Percentiles rank a stretch among this genome's conserved stretches.
These are phyloP conservation scores for Miltochrista miniata DNA, from an alignment of 2,888 invertebrate genomes.

Conservation along the genomic window DNA sequence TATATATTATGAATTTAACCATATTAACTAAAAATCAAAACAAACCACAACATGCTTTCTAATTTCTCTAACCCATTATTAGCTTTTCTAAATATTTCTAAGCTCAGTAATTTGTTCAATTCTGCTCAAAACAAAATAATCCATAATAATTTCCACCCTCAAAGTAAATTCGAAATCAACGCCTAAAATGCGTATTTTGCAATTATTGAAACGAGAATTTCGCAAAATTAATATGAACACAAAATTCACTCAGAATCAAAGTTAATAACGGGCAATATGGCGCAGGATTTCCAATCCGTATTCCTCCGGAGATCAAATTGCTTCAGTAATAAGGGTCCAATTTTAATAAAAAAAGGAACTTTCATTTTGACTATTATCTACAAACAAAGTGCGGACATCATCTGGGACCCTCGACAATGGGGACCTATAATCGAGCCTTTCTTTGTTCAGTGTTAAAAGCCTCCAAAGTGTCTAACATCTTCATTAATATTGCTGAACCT, in stretches of 20 bases:
- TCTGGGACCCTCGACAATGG: slow-evolving; percentile 51
- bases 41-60: no score
- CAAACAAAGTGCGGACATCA: slow-evolving; percentile 53
- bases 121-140: not conserved
- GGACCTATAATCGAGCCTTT: slow-evolving; percentile 43
- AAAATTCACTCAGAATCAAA: slow-evolving; percentile 31
- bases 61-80: no score
- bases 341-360: slow-evolving; percentile 47
- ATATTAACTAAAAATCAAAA: no score
- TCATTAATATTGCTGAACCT: slow-evolving; percentile 65
- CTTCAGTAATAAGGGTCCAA: slow-evolving; percentile 67
- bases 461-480: slow-evolving; percentile 67
- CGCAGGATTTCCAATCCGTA: slow-evolving; percentile 66
- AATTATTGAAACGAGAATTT: slow-evolving; percentile 13
- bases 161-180: not conserved
- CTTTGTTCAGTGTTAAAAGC: slow-evolving; percentile 63
- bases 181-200: slow-evolving; percentile 3
- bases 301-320: slow-evolving; percentile 67
- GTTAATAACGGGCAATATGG: slow-evolving; percentile 71
- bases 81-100: slow-evolving; percentile 3
- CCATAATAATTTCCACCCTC: not conserved
- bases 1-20: no score
- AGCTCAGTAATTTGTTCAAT: not conserved
- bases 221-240: slow-evolving; percentile 27
- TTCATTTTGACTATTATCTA: slow-evolving; percentile 45